phyloP scores from a whole-genome alignment of 2,113 vertebrate genomes.

The Hylia prasina region DNA sequence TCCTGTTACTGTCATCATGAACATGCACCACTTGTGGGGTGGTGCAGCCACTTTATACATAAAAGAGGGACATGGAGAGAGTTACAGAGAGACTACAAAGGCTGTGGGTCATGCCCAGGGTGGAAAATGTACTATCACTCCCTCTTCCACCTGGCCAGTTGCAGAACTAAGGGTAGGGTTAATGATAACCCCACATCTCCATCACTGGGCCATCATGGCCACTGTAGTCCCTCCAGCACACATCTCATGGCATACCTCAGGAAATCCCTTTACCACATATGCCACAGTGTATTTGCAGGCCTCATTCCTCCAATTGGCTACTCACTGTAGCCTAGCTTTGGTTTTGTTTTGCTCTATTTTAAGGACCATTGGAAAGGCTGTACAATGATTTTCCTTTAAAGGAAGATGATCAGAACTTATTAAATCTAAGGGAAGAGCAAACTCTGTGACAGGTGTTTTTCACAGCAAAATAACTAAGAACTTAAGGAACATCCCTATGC shows the following conservation, averaged over 20 bases:
- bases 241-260: not conserved
- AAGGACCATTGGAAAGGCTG: not conserved
- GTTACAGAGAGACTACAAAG: not conserved
- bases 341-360: not conserved
- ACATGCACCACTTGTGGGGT: too few relatives aligned
- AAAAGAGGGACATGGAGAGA: not conserved
- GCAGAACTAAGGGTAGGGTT: not conserved
- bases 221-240: not conserved
- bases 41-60: not conserved
- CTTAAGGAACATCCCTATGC: not conserved
- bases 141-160: not conserved
- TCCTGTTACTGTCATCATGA: not conserved
- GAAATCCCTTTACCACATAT: not conserved
- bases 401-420: not conserved
- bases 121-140: not conserved
- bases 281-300: too few relatives aligned
- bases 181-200: not conserved
- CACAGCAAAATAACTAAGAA: not conserved
- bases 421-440: not conserved
- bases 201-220: too few relatives aligned
- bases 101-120: not conserved
- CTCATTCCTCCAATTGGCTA: not conserved
- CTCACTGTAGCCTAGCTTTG: not conserved
- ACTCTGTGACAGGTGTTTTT: not conserved
- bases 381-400: not conserved